Conservation (phyloP, 2,888 invertebrate genomes). For the Tetanocera ferruginea region DNA sequence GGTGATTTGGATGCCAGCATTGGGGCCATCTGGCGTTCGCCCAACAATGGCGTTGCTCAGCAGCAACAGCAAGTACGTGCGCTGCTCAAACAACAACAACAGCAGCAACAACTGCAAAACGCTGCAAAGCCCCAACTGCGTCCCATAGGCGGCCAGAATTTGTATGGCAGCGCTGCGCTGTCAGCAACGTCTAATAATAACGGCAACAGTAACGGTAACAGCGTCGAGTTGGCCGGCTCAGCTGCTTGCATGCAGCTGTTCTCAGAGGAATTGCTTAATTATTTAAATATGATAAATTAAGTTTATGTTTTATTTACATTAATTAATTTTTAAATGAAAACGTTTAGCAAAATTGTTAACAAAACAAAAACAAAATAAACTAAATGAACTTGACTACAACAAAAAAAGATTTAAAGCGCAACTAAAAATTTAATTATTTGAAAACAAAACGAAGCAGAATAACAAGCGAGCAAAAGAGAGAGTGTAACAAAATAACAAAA, state of each 20-base stretch:
- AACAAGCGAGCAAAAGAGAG: neutral
- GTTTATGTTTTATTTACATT: constrained; percentile 50
- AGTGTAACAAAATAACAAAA: constrained; percentile 13
- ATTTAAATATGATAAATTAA: constrained; percentile 75
- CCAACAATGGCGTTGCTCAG: constrained; percentile 35
- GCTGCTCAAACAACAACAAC: constrained; percentile 43
- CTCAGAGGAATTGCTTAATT: constrained; percentile 76
- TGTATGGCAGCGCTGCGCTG: neutral
- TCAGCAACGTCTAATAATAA: constrained; percentile 23
- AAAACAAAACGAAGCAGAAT: constrained; percentile 6
- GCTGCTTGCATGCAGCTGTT: constrained; percentile 74
- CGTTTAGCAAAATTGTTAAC: constrained; percentile 48
- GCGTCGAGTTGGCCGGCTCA: constrained; percentile 30
- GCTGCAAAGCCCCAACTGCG: constrained; percentile 5
- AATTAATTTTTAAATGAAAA: constrained; percentile 28
- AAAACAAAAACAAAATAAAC: constrained; percentile 13
- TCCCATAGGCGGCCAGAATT: neutral
- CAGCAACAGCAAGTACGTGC: constrained; percentile 37
- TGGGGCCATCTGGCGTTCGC: constrained; percentile 50
- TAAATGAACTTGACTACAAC: too few relatives aligned
- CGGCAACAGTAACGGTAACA: constrained; percentile 27
- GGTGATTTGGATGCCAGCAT: constrained; percentile 46
- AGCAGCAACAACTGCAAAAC: neutral
- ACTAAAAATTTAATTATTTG: neutral
- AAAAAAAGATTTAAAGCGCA: neutral